phyloP scores from a whole-genome alignment of 2,113 vertebrate species.

The Cercopithecus mona region DNA sequence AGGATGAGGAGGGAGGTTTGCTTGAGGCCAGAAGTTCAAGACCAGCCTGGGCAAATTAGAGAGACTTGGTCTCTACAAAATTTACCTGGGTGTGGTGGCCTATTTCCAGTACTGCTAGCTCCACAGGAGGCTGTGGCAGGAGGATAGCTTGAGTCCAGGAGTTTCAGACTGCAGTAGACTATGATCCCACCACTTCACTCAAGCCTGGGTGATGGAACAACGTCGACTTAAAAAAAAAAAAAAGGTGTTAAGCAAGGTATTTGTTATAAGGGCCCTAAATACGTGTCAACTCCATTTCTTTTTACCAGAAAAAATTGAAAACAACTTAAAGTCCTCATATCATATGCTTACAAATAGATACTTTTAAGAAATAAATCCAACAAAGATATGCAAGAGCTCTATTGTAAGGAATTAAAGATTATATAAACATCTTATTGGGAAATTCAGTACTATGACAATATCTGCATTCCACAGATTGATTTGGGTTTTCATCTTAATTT shows the following conservation, averaged over 20 bases:
- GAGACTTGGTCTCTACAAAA: too few species aligned
- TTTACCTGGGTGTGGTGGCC: too few species aligned
- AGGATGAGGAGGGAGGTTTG: too few species aligned
- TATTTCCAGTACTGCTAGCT: too few species aligned
- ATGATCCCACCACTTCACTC: too few species aligned
- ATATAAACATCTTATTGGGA: neutral
- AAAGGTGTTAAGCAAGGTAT: neutral
- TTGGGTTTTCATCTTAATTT: neutral
- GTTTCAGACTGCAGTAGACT: too few species aligned
- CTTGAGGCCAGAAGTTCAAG: too few species aligned
- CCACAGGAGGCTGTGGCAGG: too few species aligned
- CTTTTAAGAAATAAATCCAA: neutral
- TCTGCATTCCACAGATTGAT: neutral
- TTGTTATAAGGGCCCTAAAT: neutral
- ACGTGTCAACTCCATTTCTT: neutral
- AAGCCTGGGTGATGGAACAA: too few species aligned
- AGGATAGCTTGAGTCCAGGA: too few species aligned
- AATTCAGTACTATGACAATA: neutral
- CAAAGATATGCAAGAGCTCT: neutral
- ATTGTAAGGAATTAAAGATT: neutral
- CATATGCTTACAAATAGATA: neutral
- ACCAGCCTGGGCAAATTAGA: too few species aligned
- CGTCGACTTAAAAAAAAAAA: too few species aligned
- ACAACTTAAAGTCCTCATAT: neutral
- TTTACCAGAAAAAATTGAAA: neutral